These are phyloP conservation scores for Myotis findleyi DNA, from an alignment of 2,797 vertebrate species.

Conservation along the genomic window DNA sequence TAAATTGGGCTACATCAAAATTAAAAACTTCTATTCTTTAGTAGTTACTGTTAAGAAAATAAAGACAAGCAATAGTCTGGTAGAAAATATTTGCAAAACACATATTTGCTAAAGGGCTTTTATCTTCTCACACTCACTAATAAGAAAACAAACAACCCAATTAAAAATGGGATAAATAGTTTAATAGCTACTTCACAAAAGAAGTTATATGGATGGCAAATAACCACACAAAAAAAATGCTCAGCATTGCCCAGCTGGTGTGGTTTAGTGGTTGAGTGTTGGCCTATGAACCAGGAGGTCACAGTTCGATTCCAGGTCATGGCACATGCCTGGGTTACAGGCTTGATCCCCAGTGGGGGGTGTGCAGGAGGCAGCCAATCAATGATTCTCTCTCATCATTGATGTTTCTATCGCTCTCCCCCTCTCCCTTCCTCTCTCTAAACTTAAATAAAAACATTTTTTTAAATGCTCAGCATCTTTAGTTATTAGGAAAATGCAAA, in stretches of 20 bases:
- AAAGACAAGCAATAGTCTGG: not conserved
- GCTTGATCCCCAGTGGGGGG: not conserved
- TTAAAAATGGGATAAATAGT: constrained; percentile 7
- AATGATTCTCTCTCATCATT: not conserved
- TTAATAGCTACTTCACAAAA: constrained; percentile 37
- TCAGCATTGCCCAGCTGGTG: not conserved
- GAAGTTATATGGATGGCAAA: not conserved
- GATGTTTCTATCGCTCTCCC: not conserved
- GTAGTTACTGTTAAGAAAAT: constrained; percentile 28
- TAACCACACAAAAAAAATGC: not conserved
- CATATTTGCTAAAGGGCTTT: not conserved
- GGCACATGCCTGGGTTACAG: not conserved
- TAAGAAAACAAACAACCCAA: constrained; percentile 13
- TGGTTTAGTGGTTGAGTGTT: not conserved
- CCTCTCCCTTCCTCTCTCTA: not conserved
- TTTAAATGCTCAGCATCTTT: not conserved
- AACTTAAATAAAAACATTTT: no score
- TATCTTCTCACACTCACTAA: not conserved
- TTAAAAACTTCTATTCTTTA: not conserved
- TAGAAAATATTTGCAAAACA: constrained; percentile 9
- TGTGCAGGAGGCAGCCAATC: not conserved
- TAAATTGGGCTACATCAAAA: not conserved
- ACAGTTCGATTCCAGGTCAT: not conserved
- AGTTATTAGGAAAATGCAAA: not conserved
- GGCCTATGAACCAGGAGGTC: not conserved